A percentile compares a stretch with the other conserved stretches of the same genome.
Evolutionary conservation across 2,888 invertebrate genomes (phyloP).

Genomic region (Acanthopleura granulata): DNA sequence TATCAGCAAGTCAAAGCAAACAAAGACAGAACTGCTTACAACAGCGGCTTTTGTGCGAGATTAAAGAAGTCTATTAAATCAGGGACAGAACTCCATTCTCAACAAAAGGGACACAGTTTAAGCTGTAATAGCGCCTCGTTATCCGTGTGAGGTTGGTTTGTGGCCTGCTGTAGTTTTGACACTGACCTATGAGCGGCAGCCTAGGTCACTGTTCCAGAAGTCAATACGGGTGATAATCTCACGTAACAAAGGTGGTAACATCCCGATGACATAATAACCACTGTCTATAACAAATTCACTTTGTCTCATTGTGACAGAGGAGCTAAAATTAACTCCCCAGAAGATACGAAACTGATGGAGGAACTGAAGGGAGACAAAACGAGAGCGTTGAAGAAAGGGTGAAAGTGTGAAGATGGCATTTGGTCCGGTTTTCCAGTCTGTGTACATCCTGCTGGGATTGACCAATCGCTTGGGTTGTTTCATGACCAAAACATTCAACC

Average conservation of each 20-base stretch:
- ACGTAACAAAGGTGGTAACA: background rate
- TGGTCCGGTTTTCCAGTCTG: no score
- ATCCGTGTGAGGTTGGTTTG: background rate
- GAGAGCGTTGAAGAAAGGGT: no score
- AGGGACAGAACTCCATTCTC: background rate
- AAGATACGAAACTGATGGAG: no score
- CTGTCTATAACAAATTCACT: background rate
- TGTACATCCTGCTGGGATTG: no score
- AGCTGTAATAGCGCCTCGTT: background rate
- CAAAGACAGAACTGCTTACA: background rate
- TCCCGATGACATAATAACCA: background rate
- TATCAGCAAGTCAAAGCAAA: background rate
- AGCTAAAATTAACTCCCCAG: background rate
- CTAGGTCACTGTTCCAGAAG: background rate
- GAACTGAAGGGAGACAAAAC: no score
- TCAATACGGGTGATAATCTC: conserved; percentile 9
- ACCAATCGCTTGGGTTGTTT: no score
- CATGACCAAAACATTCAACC: no score
- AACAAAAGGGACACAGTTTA: background rate
- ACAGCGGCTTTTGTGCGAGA: background rate
- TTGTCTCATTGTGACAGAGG: background rate
- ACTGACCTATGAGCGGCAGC: background rate
- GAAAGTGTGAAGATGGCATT: no score
- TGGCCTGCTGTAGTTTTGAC: background rate
- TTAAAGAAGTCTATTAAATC: background rate